phyloP scores from a whole-genome alignment of 2,888 invertebrate species.

The Venusia cambrica region DNA sequence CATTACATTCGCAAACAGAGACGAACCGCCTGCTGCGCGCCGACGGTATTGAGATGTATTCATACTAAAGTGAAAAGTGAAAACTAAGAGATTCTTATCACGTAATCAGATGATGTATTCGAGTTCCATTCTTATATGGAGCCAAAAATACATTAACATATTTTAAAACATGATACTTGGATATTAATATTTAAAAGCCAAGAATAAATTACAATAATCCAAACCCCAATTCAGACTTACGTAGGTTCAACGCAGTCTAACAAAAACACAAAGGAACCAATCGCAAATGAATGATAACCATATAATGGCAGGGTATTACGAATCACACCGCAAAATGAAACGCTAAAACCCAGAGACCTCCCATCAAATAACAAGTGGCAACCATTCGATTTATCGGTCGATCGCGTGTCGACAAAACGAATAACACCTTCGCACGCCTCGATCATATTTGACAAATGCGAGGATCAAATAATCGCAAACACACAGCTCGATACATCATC shows the following conservation, averaged over 20 bases:
- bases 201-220: not conserved
- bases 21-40: conserved; percentile 56
- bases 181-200: not conserved
- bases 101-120: conserved; percentile 30
- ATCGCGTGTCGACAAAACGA: conserved; percentile 71
- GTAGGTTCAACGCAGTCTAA: not conserved
- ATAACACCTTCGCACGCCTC: conserved; percentile 61
- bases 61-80: conserved; percentile 37
- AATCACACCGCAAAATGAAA: conserved; percentile 34
- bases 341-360: conserved; percentile 50
- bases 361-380: conserved; percentile 68
- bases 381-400: conserved; percentile 56
- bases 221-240: not conserved
- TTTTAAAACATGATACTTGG: not conserved
- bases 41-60: conserved; percentile 44
- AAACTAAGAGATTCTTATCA: conserved; percentile 34
- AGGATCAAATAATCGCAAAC: conserved; percentile 59
- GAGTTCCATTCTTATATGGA: conserved; percentile 5
- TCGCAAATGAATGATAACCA: conserved; percentile 20
- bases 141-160: conserved; percentile 1
- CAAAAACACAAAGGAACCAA: conserved; percentile 7
- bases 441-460: conserved; percentile 67
- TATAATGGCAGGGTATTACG: conserved; percentile 19
- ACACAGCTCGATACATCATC: conserved; percentile 32
- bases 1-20: conserved; percentile 52